Evolutionary conservation across 2,888 invertebrate genomes (phyloP), one percentile per base, ranked within the genome.

Genomic region (Amphipyra tragopoginis): DNA sequence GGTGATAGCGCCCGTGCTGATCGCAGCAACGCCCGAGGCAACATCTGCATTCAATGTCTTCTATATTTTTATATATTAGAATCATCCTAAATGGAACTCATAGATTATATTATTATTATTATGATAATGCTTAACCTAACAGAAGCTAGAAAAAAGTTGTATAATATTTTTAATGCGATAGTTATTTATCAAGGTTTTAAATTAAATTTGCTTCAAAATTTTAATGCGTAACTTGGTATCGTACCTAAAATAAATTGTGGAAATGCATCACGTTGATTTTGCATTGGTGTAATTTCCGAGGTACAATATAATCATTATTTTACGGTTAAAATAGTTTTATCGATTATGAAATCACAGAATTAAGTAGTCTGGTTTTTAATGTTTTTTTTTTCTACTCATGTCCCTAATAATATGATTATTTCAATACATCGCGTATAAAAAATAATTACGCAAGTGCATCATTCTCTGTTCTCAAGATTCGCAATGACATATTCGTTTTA

Each of bases 61-160:
- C 72, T 76, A 75, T 88, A 89, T 91, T 87, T 90, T 90, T 90
- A 90, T 91, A 89, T 91, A 86, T 83, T 91, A 87, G 85, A 84
- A 83, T 83, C 86, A 85, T 83, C 82, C 83, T 83, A 81, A 80
- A 83, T 65, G 80, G 82, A 84, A 87, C 82, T 85, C 84, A 84
- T 86, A 86, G 84, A 84, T 81, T 86, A 85, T 86, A 84, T 83
- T 84, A 84, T 85, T 81, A 82, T 79, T 82, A 86, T 81, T 75
- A 86, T 81, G 66, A 77, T 84, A 86, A 84, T 83, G 86, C 88
- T 88, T 88, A 86, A 81, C 73, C 77, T 87, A 86, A 86, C 86
- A 83, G 82, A 71, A 79, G 84, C 84, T 88, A 89, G 86, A 87
- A 74, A 77, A 87, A 88, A 86, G 88, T 86, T 89, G 89, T 91